Conservation (phyloP, 2,797 vertebrate genomes). For the Momotus momota region DNA sequence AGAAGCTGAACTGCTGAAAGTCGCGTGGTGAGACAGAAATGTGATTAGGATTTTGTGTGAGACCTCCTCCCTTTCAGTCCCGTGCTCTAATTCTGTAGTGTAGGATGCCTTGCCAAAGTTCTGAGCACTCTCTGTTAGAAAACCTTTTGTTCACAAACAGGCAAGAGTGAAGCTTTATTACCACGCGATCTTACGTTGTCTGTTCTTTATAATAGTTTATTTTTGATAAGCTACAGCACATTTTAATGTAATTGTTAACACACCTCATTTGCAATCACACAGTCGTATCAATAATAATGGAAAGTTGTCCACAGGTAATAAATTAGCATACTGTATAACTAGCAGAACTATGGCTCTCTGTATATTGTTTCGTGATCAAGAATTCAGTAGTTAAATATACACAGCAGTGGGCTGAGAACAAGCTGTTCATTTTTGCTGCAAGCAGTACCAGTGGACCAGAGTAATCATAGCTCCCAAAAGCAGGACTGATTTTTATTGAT, state of each 20-base stretch:
- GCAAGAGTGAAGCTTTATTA: background rate
- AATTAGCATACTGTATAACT: constrained; percentile 47
- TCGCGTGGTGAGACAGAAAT: background rate
- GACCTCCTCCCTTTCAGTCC: background rate
- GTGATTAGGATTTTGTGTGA: background rate
- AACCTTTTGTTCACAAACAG: background rate
- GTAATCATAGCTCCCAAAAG: constrained; percentile 67
- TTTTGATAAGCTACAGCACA: constrained; percentile 22
- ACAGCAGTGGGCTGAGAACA: constrained; percentile 69
- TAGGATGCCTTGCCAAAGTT: background rate
- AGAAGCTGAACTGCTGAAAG: background rate
- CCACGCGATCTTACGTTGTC: background rate
- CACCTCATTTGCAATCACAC: constrained; percentile 34
- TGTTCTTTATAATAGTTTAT: background rate
- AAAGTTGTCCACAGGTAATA: constrained; percentile 68
- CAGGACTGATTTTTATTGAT: constrained; percentile 60
- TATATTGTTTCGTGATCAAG: constrained; percentile 53
- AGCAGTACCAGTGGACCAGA: constrained; percentile 56
- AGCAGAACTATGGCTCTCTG: background rate
- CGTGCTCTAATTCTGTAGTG: background rate
- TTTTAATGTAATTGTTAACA: constrained; percentile 38
- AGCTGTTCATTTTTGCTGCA: constrained; percentile 69
- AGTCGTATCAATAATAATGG: constrained; percentile 47
- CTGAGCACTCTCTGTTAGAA: background rate
- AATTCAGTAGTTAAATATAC: constrained; percentile 73